These are phyloP conservation scores for Gallinago nigripennis DNA, from an alignment of 2,797 vertebrate genomes.

Conservation along the genomic window DNA sequence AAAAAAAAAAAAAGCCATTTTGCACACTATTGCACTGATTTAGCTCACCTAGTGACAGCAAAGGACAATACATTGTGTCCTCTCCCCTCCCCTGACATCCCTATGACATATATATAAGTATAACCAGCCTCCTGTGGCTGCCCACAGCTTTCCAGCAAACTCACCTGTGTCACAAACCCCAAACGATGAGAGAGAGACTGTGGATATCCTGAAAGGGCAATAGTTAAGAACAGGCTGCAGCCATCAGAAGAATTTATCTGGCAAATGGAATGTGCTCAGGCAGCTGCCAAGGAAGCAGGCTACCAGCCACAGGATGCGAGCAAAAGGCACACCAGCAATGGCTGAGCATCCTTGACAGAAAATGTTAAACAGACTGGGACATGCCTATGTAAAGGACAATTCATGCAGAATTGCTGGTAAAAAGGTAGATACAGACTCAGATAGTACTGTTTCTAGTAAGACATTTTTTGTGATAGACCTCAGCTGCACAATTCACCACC, in stretches of 20 bases:
- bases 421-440: neutral
- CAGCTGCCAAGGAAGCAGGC: neutral
- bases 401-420: neutral
- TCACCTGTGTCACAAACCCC: neutral
- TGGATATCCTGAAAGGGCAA: neutral
- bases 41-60: neutral
- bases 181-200: neutral
- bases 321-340: neutral
- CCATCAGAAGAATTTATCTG: neutral
- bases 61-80: neutral
- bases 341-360: neutral
- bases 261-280: neutral
- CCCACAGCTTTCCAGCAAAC: neutral
- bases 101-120: neutral
- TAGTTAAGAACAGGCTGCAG: neutral
- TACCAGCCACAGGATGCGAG: fast-evolving
- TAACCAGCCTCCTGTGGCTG: neutral
- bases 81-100: neutral
- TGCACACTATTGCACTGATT: neutral
- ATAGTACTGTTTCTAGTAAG: neutral
- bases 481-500: neutral
- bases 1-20: neutral
- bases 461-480: neutral
- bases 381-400: neutral
- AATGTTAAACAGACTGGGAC: fast-evolving